Evolutionary conservation across 2,888 invertebrate genomes (phyloP), one percentile per base, ranked within the genome.

Genomic region (Drosophila anomelani): DNA sequence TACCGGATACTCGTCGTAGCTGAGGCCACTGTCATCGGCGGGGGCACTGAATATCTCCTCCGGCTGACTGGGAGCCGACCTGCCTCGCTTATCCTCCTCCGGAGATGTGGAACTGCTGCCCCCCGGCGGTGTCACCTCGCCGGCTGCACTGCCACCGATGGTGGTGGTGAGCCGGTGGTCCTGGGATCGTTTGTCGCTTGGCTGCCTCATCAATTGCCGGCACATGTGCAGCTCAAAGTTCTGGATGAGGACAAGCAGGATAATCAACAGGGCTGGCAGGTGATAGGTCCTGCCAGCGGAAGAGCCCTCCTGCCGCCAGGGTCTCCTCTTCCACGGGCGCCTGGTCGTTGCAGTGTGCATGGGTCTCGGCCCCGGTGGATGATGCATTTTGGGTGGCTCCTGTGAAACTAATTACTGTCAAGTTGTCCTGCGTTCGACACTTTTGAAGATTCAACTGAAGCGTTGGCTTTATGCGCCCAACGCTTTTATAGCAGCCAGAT

Each of bases 1-100:
- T 83, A 92, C 92, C 81, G 92, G 92, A 82, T 92, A 92, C 77
- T 92, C 92, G 75, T 92, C 92, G 63, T 91, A 92, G 78, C 88
- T 89, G 58, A 85, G 85, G 63, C 91, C 88, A 47, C 80, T 68
- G 56, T 83, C 85, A 58, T 78, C 82, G 55, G 58, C 82, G 32
- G 89, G 89, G 29, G 81, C 77, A 67, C 82, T 88, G 41, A 90
- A 89, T 46, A 91, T 88, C 78, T 91, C 91, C 78, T 91, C 91
- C 46, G 90, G 86, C 75, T 91, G 90, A 4, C 85, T 80, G 55
- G 60, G 62, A 4, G 53, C 57, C n/a, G 70, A 56, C 60, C 66
- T 68, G 8, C 54, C 77, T 4, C 81, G 80, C 46, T 80, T 78
- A 51, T 71, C 76, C 34, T 75, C 77, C n/a, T 71, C 55, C 54